These are phyloP conservation scores for Mormyrus proboscirostris DNA, from an alignment of 2,797 vertebrate genomes.

Conservation along the genomic window DNA sequence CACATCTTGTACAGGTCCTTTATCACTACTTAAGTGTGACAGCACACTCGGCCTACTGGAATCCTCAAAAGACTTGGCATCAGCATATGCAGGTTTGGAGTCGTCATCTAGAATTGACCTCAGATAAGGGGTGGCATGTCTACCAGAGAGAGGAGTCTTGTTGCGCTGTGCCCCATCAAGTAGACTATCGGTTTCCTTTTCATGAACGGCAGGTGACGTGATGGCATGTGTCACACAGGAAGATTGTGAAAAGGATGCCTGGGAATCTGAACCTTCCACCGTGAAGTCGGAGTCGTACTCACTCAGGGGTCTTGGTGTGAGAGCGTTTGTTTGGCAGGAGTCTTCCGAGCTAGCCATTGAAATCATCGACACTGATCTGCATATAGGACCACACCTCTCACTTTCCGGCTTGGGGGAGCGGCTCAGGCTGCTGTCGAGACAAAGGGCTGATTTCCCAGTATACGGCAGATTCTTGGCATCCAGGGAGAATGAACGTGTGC, in stretches of 20 bases:
- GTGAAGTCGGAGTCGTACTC: slow-evolving; percentile 89
- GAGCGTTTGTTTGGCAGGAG: slow-evolving; percentile 75
- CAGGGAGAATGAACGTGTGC: slow-evolving; percentile 73
- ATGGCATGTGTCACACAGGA: slow-evolving; percentile 75
- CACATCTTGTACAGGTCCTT: slow-evolving; percentile 54
- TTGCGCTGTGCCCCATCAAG: slow-evolving; percentile 67
- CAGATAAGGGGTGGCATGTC: slow-evolving; percentile 70
- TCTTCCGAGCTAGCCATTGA: slow-evolving; percentile 93
- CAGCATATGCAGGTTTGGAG: slow-evolving; percentile 63
- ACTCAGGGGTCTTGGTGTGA: slow-evolving; percentile 68
- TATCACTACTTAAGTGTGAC: slow-evolving; percentile 56
- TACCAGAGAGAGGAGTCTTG: slow-evolving; percentile 57
- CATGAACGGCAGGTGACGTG: slow-evolving; percentile 79
- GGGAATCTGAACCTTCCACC: slow-evolving; percentile 82
- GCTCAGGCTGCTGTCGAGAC: slow-evolving; percentile 74
- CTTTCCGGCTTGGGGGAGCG: slow-evolving; percentile 82
- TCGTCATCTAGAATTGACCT: slow-evolving; percentile 84
- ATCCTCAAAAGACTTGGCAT: slow-evolving; percentile 64
- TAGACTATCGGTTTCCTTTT: slow-evolving; percentile 72
- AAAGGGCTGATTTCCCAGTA: slow-evolving; percentile 64
- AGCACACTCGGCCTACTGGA: slow-evolving; percentile 62
- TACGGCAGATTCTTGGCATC: slow-evolving; percentile 68
- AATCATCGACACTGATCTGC: slow-evolving; percentile 82
- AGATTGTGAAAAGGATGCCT: slow-evolving; percentile 82
- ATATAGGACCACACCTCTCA: slow-evolving; percentile 78